Conservation (phyloP, 2,888 invertebrate genomes). For the Oxyscelio sp. region DNA sequence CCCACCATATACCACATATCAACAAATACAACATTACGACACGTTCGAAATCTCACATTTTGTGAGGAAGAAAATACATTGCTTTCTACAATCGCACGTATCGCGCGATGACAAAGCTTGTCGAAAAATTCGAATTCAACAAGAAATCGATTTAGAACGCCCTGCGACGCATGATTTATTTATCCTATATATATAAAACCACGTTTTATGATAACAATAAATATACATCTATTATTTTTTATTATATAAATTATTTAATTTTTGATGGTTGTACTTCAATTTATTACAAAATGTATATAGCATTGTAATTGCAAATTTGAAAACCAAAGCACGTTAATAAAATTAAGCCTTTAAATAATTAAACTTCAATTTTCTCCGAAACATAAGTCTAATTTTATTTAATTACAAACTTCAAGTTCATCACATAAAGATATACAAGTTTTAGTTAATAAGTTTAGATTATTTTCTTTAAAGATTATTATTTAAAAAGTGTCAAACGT, state of each 20-base stretch:
- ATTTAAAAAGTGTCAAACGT: too few relatives aligned
- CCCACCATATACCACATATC: conserved; percentile 55
- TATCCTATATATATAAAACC: conserved; percentile 44
- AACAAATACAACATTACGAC: conserved; percentile 74
- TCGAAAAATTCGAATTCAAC: conserved; percentile 52
- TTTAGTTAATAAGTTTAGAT: too few relatives aligned
- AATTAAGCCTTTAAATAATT: conserved; percentile 7
- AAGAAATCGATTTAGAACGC: conserved; percentile 52
- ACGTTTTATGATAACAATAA: conserved; percentile 35
- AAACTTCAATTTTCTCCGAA: conserved; percentile 5
- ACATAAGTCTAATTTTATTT: neutral
- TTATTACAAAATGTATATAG: too few relatives aligned
- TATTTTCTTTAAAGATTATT: too few relatives aligned
- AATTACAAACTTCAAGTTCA: conserved; percentile 14
- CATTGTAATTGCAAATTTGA: conserved; percentile 1
- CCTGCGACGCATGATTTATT: conserved; percentile 52
- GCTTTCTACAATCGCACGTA: conserved; percentile 63
- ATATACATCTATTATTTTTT: too few relatives aligned
- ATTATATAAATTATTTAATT: too few relatives aligned
- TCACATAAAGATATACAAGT: conserved; percentile 9
- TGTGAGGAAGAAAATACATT: conserved; percentile 74
- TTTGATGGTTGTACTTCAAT: too few relatives aligned
- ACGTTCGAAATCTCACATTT: conserved; percentile 79
- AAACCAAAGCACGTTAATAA: conserved; percentile 1
- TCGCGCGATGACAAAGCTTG: conserved; percentile 66